Evolutionary conservation across 2,888 invertebrate species (phyloP).

Genomic region (Allolobophora icterica): DNA sequence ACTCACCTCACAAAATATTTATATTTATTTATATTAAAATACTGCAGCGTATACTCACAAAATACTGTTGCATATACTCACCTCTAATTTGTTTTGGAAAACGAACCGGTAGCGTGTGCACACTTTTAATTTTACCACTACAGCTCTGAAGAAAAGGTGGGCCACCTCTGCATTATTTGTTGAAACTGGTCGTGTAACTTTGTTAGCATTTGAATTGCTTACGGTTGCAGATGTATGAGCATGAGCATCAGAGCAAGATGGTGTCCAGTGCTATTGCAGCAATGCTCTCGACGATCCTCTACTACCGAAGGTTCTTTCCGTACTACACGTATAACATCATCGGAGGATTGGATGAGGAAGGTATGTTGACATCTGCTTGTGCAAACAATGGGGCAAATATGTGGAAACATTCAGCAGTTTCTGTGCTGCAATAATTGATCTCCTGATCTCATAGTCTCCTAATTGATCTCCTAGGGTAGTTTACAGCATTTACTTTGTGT

Average conservation of each 20-base stretch:
- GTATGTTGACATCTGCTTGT: constrained; percentile 53
- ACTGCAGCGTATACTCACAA: too few relatives aligned
- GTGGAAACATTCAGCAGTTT: not conserved
- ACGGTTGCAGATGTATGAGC: constrained; percentile 74
- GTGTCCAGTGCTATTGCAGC: constrained; percentile 90
- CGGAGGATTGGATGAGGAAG: constrained; percentile 91
- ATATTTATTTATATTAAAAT: too few relatives aligned
- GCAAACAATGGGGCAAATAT: not conserved
- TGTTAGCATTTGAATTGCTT: not conserved
- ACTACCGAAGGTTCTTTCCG: constrained; percentile 96
- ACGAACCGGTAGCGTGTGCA: too few relatives aligned
- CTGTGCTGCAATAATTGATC: too few relatives aligned
- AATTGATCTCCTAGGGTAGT: too few relatives aligned
- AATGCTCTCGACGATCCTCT: constrained; percentile 92
- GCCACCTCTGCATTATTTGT: not conserved
- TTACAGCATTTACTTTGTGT: too few relatives aligned
- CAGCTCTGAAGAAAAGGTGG: too few relatives aligned
- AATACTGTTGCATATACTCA: too few relatives aligned
- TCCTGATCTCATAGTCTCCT: too few relatives aligned
- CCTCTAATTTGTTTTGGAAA: too few relatives aligned
- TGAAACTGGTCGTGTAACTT: not conserved
- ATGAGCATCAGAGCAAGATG: constrained; percentile 92
- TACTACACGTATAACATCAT: constrained; percentile 94
- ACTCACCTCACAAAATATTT: too few relatives aligned
- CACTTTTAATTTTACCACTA: too few relatives aligned